Conservation (phyloP, 2,113 vertebrate species). For the Acanthisitta chloris region DNA sequence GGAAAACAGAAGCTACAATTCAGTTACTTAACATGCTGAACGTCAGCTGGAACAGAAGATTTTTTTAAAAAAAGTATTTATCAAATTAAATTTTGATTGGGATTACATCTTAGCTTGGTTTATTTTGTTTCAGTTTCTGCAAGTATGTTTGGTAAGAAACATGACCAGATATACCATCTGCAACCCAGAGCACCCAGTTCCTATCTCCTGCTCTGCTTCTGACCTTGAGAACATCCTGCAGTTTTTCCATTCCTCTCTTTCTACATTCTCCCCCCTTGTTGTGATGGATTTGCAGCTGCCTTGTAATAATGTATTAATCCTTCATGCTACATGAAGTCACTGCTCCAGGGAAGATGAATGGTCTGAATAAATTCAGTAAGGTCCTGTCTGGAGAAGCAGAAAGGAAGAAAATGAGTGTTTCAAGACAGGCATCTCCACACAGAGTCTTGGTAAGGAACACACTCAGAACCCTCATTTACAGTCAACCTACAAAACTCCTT, state of each 20-base stretch:
- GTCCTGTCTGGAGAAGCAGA: not conserved
- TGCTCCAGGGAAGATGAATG: not conserved
- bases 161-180: not conserved
- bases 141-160: not conserved
- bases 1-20: not conserved
- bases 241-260: not conserved
- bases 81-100: not conserved
- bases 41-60: not conserved
- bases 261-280: not conserved
- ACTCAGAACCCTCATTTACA: not conserved
- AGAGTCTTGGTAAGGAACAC: not conserved
- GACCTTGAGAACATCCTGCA: not conserved
- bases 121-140: not conserved
- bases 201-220: not conserved
- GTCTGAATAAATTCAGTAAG: not conserved
- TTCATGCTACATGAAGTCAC: constrained; percentile 3
- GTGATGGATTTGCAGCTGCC: constrained; percentile 21
- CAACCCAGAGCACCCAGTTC: not conserved
- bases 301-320: constrained; percentile 10
- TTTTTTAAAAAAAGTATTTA: not conserved
- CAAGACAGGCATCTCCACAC: not conserved
- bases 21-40: not conserved
- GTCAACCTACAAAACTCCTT: not conserved
- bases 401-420: not conserved
- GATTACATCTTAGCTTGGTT: not conserved